A percentile compares a stretch with the other conserved stretches of the same genome.
Evolutionary conservation across 1,140 invertebrate genomes (phyloP).

Genomic region (Drosophila micromelanica): DNA sequence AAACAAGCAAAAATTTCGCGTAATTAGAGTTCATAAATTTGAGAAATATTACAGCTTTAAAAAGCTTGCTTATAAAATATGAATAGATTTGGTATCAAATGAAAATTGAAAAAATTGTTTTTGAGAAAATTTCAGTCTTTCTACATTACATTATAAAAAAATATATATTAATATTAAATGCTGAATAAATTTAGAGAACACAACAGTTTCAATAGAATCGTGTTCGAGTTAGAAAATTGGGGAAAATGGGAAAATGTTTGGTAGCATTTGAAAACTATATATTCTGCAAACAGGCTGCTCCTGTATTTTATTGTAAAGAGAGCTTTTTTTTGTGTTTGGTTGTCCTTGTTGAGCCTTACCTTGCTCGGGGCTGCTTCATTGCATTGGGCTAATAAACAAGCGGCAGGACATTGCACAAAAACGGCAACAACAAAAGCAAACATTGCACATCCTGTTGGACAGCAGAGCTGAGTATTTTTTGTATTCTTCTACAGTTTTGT

Average conservation of each 20-base stretch:
- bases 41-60: no score
- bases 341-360: slow-evolving; percentile 31
- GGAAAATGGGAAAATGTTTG: slow-evolving; percentile 2
- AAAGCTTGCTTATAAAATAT: no score
- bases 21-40: not conserved
- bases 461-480: slow-evolving; percentile 27
- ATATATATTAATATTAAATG: no score
- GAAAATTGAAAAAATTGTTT: no score
- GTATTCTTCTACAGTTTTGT: slow-evolving; percentile 47
- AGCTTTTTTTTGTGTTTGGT: slow-evolving; percentile 13
- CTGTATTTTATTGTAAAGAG: slow-evolving; percentile 9
- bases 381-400: slow-evolving; percentile 59
- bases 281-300: slow-evolving; percentile 12
- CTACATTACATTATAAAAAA: no score
- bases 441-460: slow-evolving; percentile 63
- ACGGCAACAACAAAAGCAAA: slow-evolving; percentile 43
- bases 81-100: no score
- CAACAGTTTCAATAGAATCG: no score
- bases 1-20: not conserved
- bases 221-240: not conserved
- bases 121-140: no score
- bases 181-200: no score
- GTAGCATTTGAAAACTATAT: no score
- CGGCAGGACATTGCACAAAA: slow-evolving; percentile 46
- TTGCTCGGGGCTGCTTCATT: slow-evolving; percentile 65